Evolutionary conservation across 1,140 invertebrate genomes (phyloP).

Genomic region (Drosophila ogumai): DNA sequence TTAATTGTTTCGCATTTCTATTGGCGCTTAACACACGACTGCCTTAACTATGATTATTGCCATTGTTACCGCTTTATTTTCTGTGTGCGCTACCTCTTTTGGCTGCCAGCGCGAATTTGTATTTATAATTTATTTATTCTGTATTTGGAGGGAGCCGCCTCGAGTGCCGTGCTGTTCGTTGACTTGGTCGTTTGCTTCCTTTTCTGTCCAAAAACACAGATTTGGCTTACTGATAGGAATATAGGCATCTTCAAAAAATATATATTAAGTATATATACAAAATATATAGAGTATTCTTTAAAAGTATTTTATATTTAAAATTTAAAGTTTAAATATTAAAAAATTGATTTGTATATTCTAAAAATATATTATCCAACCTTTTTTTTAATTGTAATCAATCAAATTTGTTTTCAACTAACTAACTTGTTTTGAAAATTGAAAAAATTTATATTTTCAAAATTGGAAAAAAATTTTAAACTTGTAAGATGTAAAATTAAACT

Average conservation of each 20-base stretch:
- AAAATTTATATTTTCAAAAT: no score
- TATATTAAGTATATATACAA: neutral
- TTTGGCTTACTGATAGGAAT: slow-evolving; percentile 7
- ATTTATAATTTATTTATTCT: slow-evolving; percentile 30
- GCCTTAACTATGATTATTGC: slow-evolving; percentile 35
- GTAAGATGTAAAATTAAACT: no score
- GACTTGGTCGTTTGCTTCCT: slow-evolving; percentile 11
- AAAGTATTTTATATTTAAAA: neutral
- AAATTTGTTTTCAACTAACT: no score
- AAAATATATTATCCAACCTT: no score
- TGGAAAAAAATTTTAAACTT: no score
- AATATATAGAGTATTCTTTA: neutral
- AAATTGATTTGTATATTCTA: no score
- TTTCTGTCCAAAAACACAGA: slow-evolving; percentile 6
- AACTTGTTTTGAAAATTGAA: no score
- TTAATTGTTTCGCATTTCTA: slow-evolving; percentile 47
- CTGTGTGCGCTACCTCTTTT: slow-evolving; percentile 26
- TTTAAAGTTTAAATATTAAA: no score
- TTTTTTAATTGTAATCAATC: no score
- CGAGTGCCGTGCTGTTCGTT: slow-evolving; percentile 14
- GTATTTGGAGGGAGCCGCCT: slow-evolving; percentile 17
- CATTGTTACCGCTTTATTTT: slow-evolving; percentile 23
- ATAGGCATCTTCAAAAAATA: neutral
- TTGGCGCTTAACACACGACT: slow-evolving; percentile 30
- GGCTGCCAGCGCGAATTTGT: slow-evolving; percentile 8